Conservation (phyloP, 2,797 vertebrate species). For the Sciurus vulgaris region DNA sequence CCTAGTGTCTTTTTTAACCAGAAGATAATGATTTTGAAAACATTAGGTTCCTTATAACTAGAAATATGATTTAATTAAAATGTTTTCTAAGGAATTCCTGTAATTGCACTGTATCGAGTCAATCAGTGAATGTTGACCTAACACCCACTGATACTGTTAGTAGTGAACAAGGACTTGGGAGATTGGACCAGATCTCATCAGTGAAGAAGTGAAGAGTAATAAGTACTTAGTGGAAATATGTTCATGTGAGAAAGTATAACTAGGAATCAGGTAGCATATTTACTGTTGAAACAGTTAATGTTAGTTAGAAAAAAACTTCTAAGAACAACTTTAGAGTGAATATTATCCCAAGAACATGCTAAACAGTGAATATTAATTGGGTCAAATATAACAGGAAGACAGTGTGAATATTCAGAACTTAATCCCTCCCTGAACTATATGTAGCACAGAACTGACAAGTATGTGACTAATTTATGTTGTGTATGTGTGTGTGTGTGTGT, state of each 20-base stretch:
- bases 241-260: neutral
- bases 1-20: neutral
- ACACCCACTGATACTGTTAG: neutral
- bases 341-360: neutral
- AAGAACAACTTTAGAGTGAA: neutral
- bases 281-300: neutral
- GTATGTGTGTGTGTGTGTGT: neutral
- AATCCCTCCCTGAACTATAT: neutral
- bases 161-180: neutral
- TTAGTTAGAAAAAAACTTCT: conserved; percentile 28
- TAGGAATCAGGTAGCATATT: neutral
- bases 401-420: conserved; percentile 57
- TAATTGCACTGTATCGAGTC: neutral
- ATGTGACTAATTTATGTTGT: neutral
- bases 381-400: conserved; percentile 52
- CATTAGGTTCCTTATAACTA: neutral
- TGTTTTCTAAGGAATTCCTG: neutral
- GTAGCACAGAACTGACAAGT: neutral
- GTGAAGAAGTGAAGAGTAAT: neutral
- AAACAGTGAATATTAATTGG: conserved; percentile 28
- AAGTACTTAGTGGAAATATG: neutral
- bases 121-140: neutral
- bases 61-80: neutral
- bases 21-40: neutral
- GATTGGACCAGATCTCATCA: neutral